phyloP scores from a whole-genome alignment of 2,888 invertebrate genomes.

The Calameuta pallipes region DNA sequence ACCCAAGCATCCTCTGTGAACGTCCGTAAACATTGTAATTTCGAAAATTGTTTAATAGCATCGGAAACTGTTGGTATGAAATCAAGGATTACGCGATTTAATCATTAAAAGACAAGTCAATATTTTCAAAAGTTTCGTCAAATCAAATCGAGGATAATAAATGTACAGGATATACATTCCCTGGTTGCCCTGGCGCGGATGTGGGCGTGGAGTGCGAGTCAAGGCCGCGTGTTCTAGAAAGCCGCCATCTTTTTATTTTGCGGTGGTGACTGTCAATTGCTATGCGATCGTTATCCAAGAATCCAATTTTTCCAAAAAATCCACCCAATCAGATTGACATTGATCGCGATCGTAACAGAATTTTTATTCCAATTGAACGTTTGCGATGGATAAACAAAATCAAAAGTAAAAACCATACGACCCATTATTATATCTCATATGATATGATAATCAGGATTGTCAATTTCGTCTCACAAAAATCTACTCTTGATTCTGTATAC shows the following conservation, averaged over 20 bases:
- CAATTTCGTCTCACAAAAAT: not conserved
- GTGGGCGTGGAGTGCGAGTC: slow-evolving; percentile 44
- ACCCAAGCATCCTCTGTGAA: too few species aligned
- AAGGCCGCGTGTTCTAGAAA: slow-evolving; percentile 47
- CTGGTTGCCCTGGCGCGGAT: slow-evolving; percentile 36
- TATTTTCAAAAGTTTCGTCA: not conserved
- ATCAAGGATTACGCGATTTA: not conserved
- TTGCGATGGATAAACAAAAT: not conserved
- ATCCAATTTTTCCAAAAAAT: not conserved
- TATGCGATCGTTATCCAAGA: slow-evolving; percentile 5
- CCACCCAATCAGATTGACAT: not conserved
- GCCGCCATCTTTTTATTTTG: slow-evolving; percentile 30
- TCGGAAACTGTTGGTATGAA: not conserved
- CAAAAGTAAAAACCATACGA: not conserved
- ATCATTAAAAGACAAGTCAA: not conserved
- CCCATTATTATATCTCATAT: not conserved
- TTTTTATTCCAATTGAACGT: not conserved
- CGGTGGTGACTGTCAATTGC: slow-evolving; percentile 32
- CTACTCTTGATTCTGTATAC: not conserved
- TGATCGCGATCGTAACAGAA: not conserved
- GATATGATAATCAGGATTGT: not conserved
- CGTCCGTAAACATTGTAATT: not conserved
- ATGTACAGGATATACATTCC: slow-evolving; percentile 45
- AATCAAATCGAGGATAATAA: slow-evolving; percentile 5
- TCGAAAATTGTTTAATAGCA: not conserved